Evolutionary conservation across 2,888 invertebrate genomes (phyloP), one percentile per base, ranked within the genome.

Genomic region (Tipula unca): DNA sequence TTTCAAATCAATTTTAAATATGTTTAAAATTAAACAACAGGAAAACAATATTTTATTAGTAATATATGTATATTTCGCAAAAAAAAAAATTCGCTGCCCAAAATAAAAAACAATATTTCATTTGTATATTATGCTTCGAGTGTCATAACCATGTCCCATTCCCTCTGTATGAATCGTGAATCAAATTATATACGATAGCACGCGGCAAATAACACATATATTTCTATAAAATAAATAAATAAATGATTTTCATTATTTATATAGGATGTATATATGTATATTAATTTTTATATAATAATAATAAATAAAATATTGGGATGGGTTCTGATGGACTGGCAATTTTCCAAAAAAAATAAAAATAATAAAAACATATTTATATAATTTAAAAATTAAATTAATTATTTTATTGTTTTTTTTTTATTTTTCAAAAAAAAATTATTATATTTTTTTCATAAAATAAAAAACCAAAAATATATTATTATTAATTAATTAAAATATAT

Each of bases 401-500:
- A 25, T 69, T 48, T 48, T 29, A 82, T 82, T 82, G 29, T 29
- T 48, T 69, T 25, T 54, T 48, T 69, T 69, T 69, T 69, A 69
- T 25, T 69, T 20, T 54, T 54, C 6, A 17, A 54, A 54, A 54
- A 54, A 17, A 54, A n/a, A n/a, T n/a, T 54, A 54, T 54, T 25
- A 69, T 35, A 32, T 17, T 83, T 83, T 82, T 83, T 35, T n/a
- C n/a, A 32, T n/a, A 82, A 82, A 82, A 83, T 83, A 83, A 83
- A 83, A 32, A 83, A 83, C 32, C 29, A 32, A 32, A 82, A 83
- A 32, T 32, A 83, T 32, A 83, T 32, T 83, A 83, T 83, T 32
- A 83, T 83, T 83, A 83, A 83, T 83, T 83, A 83, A 83, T 83
- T 83, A 83, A 83, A 83, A 32, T 83, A 83, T 32, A 82, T 82